These are phyloP conservation scores for Palythoa grandis DNA, from an alignment of 92 coral and sea anemone genomes.

Conservation along the genomic window DNA sequence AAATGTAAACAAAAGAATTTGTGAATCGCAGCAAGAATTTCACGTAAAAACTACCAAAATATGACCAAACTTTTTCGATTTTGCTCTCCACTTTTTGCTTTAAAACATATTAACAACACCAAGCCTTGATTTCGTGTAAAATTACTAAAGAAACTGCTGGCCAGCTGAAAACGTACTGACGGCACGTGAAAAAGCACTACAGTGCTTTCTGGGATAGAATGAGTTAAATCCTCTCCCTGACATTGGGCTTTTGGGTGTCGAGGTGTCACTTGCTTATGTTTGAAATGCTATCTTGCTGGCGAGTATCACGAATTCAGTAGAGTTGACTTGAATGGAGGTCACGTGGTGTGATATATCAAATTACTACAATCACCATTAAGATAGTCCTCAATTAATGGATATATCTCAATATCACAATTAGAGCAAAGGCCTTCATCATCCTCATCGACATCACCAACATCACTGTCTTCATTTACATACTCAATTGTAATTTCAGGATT, in stretches of 20 bases:
- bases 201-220: no score
- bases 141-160: background rate
- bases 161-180: slow-evolving; percentile 1
- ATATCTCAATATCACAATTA: slow-evolving; percentile 30
- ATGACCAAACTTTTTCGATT: background rate
- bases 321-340: no score
- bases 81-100: background rate
- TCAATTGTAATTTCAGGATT: slow-evolving; percentile 30
- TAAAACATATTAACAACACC: no score
- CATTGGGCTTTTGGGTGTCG: no score
- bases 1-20: slow-evolving; percentile 8
- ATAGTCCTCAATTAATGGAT: slow-evolving; percentile 31
- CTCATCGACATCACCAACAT: background rate
- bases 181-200: no score
- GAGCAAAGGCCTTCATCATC: slow-evolving; percentile 13
- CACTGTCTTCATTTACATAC: background rate
- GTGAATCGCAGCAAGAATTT: background rate
- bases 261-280: no score
- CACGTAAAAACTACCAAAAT: background rate
- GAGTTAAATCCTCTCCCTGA: no score
- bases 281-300: no score
- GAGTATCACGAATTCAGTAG: no score
- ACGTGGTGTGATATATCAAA: no score
- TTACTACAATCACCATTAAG: background rate
- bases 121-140: background rate